A percentile compares a stretch with the other conserved stretches of the same genome.
These are phyloP conservation scores for Esox lucius DNA, from an alignment of 2,797 vertebrate species.

Conservation along the genomic window DNA sequence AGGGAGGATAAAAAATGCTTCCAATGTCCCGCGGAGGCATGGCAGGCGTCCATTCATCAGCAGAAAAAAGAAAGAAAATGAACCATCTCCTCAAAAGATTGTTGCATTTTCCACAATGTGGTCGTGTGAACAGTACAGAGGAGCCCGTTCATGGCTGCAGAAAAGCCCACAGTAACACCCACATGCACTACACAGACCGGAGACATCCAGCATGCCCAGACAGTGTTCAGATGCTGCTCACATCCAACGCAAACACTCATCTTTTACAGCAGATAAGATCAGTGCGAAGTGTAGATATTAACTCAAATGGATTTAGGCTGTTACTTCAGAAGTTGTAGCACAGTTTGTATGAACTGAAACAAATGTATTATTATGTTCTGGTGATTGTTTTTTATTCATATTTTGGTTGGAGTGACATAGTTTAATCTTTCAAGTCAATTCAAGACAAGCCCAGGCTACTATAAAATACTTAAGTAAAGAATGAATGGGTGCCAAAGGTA, in stretches of 20 bases:
- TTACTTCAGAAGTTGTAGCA: neutral
- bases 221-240: conserved; percentile 26
- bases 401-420: neutral
- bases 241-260: conserved; percentile 45
- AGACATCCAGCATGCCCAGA: conserved; percentile 35
- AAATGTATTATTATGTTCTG: neutral
- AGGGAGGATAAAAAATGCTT: conserved; percentile 44
- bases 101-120: conserved; percentile 52
- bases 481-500: conserved; percentile 4
- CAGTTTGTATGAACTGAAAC: neutral
- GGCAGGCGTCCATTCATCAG: conserved; percentile 34
- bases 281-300: too few relatives aligned
- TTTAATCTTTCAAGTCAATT: neutral
- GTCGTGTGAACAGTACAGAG: conserved; percentile 46
- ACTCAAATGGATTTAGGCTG: neutral
- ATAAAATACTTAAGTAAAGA: neutral
- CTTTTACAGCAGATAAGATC: neutral
- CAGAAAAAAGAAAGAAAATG: conserved; percentile 22
- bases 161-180: conserved; percentile 38
- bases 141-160: conserved; percentile 50
- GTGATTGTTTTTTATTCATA: neutral
- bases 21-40: conserved; percentile 35
- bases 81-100: conserved; percentile 39
- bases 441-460: neutral
- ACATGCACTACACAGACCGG: conserved; percentile 43